These are phyloP conservation scores for Pseudomyrmex dendroicus DNA, from an alignment of 1,140 invertebrate genomes.

Conservation along the genomic window DNA sequence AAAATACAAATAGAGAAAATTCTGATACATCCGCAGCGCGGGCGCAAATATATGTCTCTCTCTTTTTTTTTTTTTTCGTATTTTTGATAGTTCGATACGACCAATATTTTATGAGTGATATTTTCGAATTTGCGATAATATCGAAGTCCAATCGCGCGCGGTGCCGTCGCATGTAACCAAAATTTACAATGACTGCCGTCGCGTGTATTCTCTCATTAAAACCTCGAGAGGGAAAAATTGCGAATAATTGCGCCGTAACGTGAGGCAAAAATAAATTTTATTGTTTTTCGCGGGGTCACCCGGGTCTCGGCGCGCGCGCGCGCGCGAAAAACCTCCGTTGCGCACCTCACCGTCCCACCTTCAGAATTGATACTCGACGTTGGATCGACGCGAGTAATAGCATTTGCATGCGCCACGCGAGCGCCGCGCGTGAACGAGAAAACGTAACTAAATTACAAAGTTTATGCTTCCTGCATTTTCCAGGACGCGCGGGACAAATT, in stretches of 20 bases:
- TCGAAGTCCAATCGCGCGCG: not conserved
- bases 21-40: not conserved
- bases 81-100: not conserved
- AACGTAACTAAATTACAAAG: conserved; percentile 69
- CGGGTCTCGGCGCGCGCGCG: not conserved
- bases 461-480: conserved; percentile 67
- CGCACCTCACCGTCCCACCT: conserved; percentile 23
- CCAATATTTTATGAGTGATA: not conserved
- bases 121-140: conserved; percentile 21
- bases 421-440: conserved; percentile 59
- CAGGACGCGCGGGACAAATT: conserved; percentile 64
- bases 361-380: conserved; percentile 67
- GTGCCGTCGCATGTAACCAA: not conserved
- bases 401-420: conserved; percentile 70
- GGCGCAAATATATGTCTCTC: not conserved
- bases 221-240: not conserved
- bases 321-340: conserved; percentile 10
- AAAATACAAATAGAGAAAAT: not conserved
- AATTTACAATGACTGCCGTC: conserved; percentile 2
- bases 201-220: not conserved
- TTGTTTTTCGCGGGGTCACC: conserved; percentile 7
- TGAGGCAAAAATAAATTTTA: conserved; percentile 37
- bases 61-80: not conserved
- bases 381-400: conserved; percentile 66
- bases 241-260: conserved; percentile 19